These are phyloP conservation scores for Caiman crocodilus DNA, from an alignment of 2,797 vertebrate genomes.

Conservation along the genomic window DNA sequence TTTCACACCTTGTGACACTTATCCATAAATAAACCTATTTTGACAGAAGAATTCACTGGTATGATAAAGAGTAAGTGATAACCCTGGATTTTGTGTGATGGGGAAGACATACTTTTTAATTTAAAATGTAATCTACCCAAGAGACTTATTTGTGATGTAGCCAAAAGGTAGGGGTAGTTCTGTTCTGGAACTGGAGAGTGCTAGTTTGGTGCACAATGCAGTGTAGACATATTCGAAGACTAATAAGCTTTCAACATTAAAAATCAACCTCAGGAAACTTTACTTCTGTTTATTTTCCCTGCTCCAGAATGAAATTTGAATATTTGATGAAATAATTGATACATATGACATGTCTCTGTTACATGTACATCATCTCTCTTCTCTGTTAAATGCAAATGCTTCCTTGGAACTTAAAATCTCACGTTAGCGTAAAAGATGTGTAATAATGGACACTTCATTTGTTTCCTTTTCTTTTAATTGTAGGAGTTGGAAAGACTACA, in stretches of 20 bases:
- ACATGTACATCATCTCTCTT: not conserved
- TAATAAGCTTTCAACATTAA: not conserved
- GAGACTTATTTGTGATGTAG: not conserved
- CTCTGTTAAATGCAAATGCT: not conserved
- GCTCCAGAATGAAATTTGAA: conserved; percentile 3
- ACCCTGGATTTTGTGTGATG: not conserved
- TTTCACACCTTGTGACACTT: not conserved
- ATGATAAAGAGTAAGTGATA: not conserved
- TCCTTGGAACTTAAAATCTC: not conserved
- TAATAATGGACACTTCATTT: not conserved
- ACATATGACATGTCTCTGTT: not conserved
- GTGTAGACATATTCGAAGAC: not conserved
- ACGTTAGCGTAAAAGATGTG: not conserved
- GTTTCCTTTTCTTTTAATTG: conserved; percentile 24
- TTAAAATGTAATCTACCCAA: not conserved
- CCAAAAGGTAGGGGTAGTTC: not conserved
- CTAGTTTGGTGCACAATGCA: not conserved
- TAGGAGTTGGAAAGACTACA: conserved; percentile 97
- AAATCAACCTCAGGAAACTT: not conserved
- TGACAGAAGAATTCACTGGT: not conserved
- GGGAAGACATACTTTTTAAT: not conserved
- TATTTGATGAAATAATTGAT: not conserved
- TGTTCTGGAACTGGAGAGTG: not conserved
- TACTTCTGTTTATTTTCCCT: conserved; percentile 31
- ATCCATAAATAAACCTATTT: not conserved